These are phyloP conservation scores for Netelia melanura DNA, from an alignment of 2,888 invertebrate genomes.

Conservation along the genomic window DNA sequence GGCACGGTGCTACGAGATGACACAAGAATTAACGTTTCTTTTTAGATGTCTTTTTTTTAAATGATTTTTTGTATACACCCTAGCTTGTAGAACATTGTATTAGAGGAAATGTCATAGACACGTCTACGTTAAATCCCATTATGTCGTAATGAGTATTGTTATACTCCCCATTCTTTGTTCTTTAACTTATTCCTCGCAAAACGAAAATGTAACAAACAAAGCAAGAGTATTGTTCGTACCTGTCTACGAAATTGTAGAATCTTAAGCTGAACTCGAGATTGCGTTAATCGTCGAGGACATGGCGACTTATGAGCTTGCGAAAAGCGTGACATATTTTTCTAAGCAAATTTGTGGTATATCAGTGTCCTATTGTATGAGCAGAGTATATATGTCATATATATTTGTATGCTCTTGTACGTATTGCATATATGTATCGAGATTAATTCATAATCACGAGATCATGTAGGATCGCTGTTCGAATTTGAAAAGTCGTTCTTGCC, in stretches of 20 bases:
- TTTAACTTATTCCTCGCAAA: slow-evolving; percentile 60
- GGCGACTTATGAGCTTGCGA: neutral
- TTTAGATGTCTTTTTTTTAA: neutral
- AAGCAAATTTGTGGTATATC: slow-evolving; percentile 28
- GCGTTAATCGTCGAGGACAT: slow-evolving; percentile 33
- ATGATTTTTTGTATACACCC: slow-evolving; percentile 12
- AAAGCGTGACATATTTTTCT: slow-evolving; percentile 59
- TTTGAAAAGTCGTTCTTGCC: neutral
- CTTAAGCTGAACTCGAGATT: slow-evolving; percentile 53
- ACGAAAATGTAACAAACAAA: slow-evolving; percentile 26
- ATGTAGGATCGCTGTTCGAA: no score
- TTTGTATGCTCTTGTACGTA: neutral
- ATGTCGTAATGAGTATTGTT: slow-evolving; percentile 26
- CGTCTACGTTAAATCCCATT: slow-evolving; percentile 18
- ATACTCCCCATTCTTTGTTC: slow-evolving; percentile 2
- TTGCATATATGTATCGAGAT: neutral
- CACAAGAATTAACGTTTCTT: neutral
- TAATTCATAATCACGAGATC: neutral
- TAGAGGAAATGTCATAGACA: slow-evolving; percentile 19
- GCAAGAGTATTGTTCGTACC: slow-evolving; percentile 65
- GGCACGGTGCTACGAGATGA: slow-evolving; percentile 65
- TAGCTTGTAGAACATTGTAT: slow-evolving; percentile 12
- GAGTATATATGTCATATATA: slow-evolving; percentile 12
- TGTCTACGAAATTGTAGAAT: slow-evolving; percentile 66
- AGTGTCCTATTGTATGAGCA: slow-evolving; percentile 30